Conservation (phyloP, 2,113 vertebrate genomes). For the Gymnobelideus leadbeateri region DNA sequence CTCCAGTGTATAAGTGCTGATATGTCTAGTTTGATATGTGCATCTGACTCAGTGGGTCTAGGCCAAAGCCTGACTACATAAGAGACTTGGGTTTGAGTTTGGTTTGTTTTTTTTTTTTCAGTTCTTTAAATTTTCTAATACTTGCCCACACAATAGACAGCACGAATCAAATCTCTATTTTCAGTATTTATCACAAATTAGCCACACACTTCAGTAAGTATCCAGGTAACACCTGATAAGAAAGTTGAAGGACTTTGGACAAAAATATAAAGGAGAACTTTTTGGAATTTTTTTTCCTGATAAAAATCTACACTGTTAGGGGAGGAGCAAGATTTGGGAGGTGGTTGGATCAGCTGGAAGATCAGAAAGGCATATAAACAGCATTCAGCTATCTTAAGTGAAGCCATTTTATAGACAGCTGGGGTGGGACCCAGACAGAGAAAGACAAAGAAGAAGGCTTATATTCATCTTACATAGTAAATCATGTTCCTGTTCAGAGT, state of each 20-base stretch:
- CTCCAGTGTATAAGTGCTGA: background rate
- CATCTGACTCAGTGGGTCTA: background rate
- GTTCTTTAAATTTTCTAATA: constrained; percentile 10
- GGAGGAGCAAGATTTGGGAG: constrained; percentile 43
- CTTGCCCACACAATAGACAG: background rate
- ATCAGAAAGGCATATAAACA: constrained; percentile 73
- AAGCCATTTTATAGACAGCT: constrained; percentile 81
- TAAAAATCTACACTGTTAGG: constrained; percentile 53
- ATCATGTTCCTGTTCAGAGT: constrained; percentile 62
- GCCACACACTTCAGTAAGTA: constrained; percentile 36
- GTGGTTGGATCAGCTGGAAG: constrained; percentile 70
- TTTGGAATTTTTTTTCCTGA: constrained; percentile 54
- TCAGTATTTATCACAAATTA: background rate
- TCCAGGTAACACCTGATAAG: constrained; percentile 21
- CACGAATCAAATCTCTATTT: background rate
- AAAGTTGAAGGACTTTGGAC: constrained; percentile 17
- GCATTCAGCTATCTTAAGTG: constrained; percentile 75
- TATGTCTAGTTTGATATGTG: constrained; percentile 6
- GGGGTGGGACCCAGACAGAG: constrained; percentile 74
- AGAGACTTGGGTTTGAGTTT: background rate
- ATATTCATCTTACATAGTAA: constrained; percentile 75
- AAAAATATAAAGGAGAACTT: constrained; percentile 47
- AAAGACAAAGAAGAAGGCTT: constrained; percentile 73
- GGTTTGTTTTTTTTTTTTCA: background rate
- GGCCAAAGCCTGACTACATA: background rate